phyloP scores from a whole-genome alignment of 2,888 invertebrate species.

The Euclidia mi region DNA sequence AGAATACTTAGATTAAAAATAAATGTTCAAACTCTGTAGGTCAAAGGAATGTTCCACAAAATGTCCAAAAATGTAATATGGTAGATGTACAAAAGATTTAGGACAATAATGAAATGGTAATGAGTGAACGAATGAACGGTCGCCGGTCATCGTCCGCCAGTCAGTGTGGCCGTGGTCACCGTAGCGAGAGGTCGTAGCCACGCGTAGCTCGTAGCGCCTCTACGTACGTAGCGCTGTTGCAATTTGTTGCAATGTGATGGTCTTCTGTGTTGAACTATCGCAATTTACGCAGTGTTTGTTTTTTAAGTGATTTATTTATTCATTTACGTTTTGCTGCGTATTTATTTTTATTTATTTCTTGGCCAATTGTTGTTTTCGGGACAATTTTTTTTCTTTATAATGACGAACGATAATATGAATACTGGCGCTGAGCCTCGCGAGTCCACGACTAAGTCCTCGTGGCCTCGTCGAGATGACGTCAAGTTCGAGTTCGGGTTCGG shows the following conservation, averaged over 20 bases:
- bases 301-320: background rate
- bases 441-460: slow-evolving; percentile 63
- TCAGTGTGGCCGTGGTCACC: slow-evolving; percentile 56
- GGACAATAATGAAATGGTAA: slow-evolving; percentile 64
- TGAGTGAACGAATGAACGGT: slow-evolving; percentile 43
- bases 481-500: slow-evolving; percentile 89
- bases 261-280: slow-evolving; percentile 13
- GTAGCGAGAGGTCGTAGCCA: slow-evolving; percentile 59
- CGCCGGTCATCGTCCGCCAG: slow-evolving; percentile 74
- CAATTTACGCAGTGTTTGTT: background rate
- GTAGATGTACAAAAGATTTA: slow-evolving; percentile 50
- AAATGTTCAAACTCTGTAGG: slow-evolving; percentile 32
- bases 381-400: slow-evolving; percentile 43
- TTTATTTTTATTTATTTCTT: too few species aligned
- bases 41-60: slow-evolving; percentile 39
- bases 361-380: too few species aligned
- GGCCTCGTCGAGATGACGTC: slow-evolving; percentile 84
- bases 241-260: slow-evolving; percentile 30
- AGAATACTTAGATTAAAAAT: slow-evolving; percentile 29
- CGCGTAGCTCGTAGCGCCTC: slow-evolving; percentile 57
- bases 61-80: slow-evolving; percentile 13
- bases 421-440: slow-evolving; percentile 59
- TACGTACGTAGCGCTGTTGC: slow-evolving; percentile 50
- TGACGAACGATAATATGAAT: slow-evolving; percentile 79
- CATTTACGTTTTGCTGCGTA: background rate